Percentiles rank a stretch among this genome's conserved stretches.
phyloP scores from a whole-genome alignment of 1,140 invertebrate species.

The Teleopsis dalmanni region DNA sequence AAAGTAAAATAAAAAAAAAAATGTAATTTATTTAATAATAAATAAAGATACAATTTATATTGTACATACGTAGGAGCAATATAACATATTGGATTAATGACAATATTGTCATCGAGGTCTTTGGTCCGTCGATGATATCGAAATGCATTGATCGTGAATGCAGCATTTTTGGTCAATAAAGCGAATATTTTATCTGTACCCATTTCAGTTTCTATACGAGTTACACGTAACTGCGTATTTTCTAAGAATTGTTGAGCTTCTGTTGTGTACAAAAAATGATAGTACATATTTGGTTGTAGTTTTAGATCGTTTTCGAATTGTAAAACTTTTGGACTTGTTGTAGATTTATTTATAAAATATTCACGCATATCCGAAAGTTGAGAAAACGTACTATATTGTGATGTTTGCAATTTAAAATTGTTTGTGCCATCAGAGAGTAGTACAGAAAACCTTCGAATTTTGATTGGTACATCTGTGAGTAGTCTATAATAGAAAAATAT shows the following conservation, averaged over 20 bases:
- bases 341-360: not conserved
- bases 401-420: constrained; percentile 31
- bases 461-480: constrained; percentile 36
- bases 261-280: constrained; percentile 30
- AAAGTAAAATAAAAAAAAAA: constrained; percentile 7
- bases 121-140: constrained; percentile 34
- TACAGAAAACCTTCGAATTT: constrained; percentile 29
- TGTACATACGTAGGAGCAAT: constrained; percentile 42
- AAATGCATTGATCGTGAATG: constrained; percentile 24
- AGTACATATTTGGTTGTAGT: constrained; percentile 32
- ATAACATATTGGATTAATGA: constrained; percentile 39
- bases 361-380: constrained; percentile 22
- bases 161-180: constrained; percentile 27
- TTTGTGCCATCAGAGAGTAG: constrained; percentile 31
- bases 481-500: constrained; percentile 19
- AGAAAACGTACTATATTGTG: constrained; percentile 24
- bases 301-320: constrained; percentile 30
- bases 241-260: constrained; percentile 39
- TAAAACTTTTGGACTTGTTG: not conserved
- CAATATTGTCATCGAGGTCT: constrained; percentile 41
- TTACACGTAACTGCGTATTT: constrained; percentile 37
- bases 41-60: constrained; percentile 2
- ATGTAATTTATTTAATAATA: not conserved
- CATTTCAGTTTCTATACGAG: constrained; percentile 33
- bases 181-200: constrained; percentile 35